Evolutionary conservation across 92 coral and sea anemone species (phyloP).

Genomic region (Galaxea fascicularis): DNA sequence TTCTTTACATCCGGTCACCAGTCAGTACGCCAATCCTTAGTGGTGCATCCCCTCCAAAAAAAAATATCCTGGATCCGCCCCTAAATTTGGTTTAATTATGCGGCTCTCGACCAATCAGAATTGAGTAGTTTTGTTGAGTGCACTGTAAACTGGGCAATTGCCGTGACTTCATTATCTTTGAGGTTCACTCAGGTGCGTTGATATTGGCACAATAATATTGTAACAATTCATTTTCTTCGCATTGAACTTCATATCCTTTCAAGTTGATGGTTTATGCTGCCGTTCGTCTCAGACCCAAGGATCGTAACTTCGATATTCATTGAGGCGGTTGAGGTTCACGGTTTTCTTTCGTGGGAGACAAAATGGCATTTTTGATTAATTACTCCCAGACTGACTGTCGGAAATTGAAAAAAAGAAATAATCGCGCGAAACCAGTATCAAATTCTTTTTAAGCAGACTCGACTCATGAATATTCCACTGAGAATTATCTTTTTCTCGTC

Average conservation of each 20-base stretch:
- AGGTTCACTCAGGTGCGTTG: background rate
- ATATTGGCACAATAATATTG: background rate
- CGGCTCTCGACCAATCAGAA: too few relatives aligned
- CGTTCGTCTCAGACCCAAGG: too few relatives aligned
- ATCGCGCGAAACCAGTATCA: background rate
- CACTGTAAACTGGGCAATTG: background rate
- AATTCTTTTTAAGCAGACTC: background rate
- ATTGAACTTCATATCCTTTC: too few relatives aligned
- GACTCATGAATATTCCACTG: constrained; percentile 31
- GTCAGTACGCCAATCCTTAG: too few relatives aligned
- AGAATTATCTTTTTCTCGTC: background rate
- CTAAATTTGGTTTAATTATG: too few relatives aligned
- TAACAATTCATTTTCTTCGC: background rate
- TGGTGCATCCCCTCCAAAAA: too few relatives aligned
- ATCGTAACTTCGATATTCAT: background rate
- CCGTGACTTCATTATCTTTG: background rate
- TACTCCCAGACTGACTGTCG: background rate
- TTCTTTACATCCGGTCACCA: too few relatives aligned
- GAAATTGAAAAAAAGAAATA: background rate
- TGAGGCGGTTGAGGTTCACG: background rate
- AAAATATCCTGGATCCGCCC: too few relatives aligned
- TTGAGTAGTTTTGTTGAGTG: too few relatives aligned
- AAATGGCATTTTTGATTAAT: background rate
- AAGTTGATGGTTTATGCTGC: too few relatives aligned
- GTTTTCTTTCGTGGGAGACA: background rate